Conservation (phyloP, 2,113 vertebrate genomes). For the Macaca mulatta region DNA sequence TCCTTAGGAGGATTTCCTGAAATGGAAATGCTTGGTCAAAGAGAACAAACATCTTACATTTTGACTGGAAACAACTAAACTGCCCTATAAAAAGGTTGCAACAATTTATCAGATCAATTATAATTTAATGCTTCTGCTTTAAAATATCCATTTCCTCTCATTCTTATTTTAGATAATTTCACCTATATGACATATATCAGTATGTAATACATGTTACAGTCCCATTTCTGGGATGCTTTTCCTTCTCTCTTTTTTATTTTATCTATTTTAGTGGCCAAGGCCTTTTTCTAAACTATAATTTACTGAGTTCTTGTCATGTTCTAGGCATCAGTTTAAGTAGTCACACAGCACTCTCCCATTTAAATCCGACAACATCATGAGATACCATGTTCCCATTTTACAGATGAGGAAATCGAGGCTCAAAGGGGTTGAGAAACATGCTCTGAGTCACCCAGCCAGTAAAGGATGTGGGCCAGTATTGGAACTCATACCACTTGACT, state of each 20-base stretch:
- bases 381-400: background rate
- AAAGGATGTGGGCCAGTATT: background rate
- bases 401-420: background rate
- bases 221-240: background rate
- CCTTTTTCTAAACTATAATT: background rate
- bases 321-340: background rate
- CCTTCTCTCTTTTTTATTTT: background rate
- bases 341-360: background rate
- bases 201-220: no score
- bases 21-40: background rate
- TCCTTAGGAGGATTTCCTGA: background rate
- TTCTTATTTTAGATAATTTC: conserved; percentile 18
- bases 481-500: background rate
- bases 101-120: background rate
- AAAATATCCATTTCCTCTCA: background rate
- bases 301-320: background rate
- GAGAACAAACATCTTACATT: background rate
- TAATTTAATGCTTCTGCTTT: background rate
- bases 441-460: background rate
- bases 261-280: background rate
- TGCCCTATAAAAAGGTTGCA: background rate
- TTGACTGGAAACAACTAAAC: background rate
- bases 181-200: background rate
- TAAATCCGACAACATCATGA: background rate
- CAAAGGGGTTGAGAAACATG: background rate